Base-by-base conservation (phyloP, 2,113 vertebrate genomes). In the Tympanuchus pallidicinctus region DNA sequence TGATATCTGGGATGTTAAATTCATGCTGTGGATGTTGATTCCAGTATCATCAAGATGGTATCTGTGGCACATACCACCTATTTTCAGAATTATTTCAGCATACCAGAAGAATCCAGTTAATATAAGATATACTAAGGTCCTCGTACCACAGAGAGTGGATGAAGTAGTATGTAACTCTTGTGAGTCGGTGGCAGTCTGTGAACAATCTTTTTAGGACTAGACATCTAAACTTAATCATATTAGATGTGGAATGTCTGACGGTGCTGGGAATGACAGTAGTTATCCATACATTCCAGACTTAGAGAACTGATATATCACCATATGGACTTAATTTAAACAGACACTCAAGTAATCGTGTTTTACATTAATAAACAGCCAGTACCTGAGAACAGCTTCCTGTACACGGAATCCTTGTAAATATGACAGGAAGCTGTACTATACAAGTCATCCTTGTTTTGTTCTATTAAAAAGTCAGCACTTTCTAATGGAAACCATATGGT, bases 291-390 rank as follows among this genome's bases (percentile, higher is more conserved):
- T 88, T 82, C 52, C 92, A 70, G 43, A 79, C 38, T 75, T 18
- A 16, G 59, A 32, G 73, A 94, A 57, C 45, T 57, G 69, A n/a
- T 92, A 65, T 36, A 52, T 83, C 73, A 84, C 54, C 70, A 89
- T 84, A 84, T 92, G 83, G 73, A 21, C 40, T 84, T 92, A 67
- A 92, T 96, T 94, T 94, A 88, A 88, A 84, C 82, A 94, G 93
- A 83, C 65, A 86, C 25, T 64, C 21, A 34, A 86, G 80, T 52
- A 90, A 78, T 73, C 67, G 61, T 90, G 79, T 94, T 90, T 90
- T 86, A 88, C 76, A 84, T 88, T 94, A 88, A 92, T 86, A 95
- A 91, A 86, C 60, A 92, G 56, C 21, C 36, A 24, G 52, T 93
- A 91, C 90, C 88, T 92, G 85, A 86, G 76, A 88, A 64, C 25